Conservation (phyloP, 2,888 invertebrate genomes). For the Tachina fera region DNA sequence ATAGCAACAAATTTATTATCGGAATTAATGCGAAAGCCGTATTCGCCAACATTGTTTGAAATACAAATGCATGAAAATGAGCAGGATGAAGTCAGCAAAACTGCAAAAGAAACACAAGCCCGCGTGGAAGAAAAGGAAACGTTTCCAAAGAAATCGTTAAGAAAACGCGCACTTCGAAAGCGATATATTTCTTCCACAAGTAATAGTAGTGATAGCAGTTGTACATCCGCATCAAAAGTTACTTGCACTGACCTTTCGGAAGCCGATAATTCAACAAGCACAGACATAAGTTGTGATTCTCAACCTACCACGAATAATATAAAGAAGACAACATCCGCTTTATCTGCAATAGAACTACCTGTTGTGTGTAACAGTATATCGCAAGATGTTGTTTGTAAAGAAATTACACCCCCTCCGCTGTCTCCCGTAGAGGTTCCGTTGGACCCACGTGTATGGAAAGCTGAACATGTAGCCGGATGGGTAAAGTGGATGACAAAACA, state of each 20-base stretch:
- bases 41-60: constrained; percentile 12
- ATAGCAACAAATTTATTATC: constrained; percentile 32
- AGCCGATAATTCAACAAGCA: constrained; percentile 11
- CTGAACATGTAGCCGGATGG: constrained; percentile 86
- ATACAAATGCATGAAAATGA: constrained; percentile 53
- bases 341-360: background rate
- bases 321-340: constrained; percentile 33
- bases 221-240: constrained; percentile 44
- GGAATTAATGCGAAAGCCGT: constrained; percentile 45
- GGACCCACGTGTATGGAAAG: constrained; percentile 87
- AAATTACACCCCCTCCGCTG: constrained; percentile 60
- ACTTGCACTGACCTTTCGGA: constrained; percentile 46
- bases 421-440: constrained; percentile 78
- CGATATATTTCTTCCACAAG: constrained; percentile 64
- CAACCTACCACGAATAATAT: background rate
- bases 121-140: constrained; percentile 56
- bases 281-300: constrained; percentile 4
- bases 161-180: constrained; percentile 51
- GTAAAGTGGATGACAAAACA: constrained; percentile 86
- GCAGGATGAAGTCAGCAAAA: constrained; percentile 23
- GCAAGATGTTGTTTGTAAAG: constrained; percentile 5
- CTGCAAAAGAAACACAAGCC: constrained; percentile 50
- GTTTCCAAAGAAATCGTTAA: background rate
- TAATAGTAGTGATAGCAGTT: constrained; percentile 50
- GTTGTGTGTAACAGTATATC: background rate